phyloP scores from a whole-genome alignment of 2,797 vertebrate species.

The Neosilurus mollespiculum region DNA sequence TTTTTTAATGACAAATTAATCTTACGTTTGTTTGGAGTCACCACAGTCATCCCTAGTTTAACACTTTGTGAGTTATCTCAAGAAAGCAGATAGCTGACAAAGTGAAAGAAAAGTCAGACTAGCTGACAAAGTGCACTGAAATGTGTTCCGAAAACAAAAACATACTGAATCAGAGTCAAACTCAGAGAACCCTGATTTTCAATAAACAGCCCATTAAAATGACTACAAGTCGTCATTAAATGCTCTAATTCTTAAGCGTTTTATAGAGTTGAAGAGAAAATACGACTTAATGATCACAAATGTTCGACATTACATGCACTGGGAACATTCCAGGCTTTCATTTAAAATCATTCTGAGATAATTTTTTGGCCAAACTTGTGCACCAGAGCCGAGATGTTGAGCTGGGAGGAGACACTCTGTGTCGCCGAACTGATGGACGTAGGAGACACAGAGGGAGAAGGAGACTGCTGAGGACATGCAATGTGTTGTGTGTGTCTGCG shows the following conservation, averaged over 20 bases:
- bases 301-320: constrained; percentile 12
- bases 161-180: constrained; percentile 6
- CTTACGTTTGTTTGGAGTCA: too few species aligned
- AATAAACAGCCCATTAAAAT: constrained; percentile 6
- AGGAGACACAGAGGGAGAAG: constrained; percentile 21
- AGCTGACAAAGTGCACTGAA: background rate
- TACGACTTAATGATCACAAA: constrained; percentile 13
- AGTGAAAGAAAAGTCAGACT: too few species aligned
- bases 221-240: background rate
- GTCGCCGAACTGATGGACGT: constrained; percentile 26
- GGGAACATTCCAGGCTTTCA: constrained; percentile 17
- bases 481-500: background rate
- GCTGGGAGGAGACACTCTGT: constrained; percentile 4
- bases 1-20: background rate
- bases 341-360: constrained; percentile 20
- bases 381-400: constrained; percentile 19
- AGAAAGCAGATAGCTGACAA: background rate
- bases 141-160: background rate
- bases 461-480: constrained; percentile 27
- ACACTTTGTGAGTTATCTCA: background rate
- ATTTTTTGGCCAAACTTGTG: constrained; percentile 10
- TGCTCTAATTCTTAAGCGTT: background rate
- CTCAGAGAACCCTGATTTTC: background rate
- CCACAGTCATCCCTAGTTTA: background rate
- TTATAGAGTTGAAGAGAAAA: constrained; percentile 10